Evolutionary conservation across 2,113 vertebrate genomes (phyloP), one percentile per base, ranked within the genome.

Genomic region (Melanerpes aurifrons): DNA sequence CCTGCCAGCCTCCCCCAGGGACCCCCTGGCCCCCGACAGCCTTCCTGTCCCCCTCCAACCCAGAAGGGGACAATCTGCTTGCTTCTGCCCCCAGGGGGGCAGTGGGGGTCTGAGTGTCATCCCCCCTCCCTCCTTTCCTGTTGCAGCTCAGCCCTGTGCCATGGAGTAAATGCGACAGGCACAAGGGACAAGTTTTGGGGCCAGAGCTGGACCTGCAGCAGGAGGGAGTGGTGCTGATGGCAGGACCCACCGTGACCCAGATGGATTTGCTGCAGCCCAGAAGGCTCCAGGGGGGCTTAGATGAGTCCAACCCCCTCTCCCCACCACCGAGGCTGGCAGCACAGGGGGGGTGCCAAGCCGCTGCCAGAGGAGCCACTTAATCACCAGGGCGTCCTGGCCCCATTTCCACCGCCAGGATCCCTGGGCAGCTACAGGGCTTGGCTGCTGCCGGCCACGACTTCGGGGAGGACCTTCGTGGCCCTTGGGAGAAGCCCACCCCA

Each of bases 391-490:
- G 59, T 73, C 64, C 4, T 17, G 84, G 53, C 89, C 92, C 87
- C 84, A 7, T 95, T 89, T 69, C 90, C 63, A 31, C 5, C 0
- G 21, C 57, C 45, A 12, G 4, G 31, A 4, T 25, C 54, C 59
- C 64, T 0, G 3, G 48, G n/a, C 17, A 1, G 2, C 32, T 31
- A 7, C 11, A 0, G 28, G 20, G n/a, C 43, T 24, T 14, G 15
- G 6, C 57, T 6, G 3, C 35, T 7, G 56, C 28, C 5, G 28
- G 14, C 58, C 53, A 0, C 54, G 17, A 19, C 13, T 12, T 26
- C 2, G 0, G 0, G 0, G 1, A 22, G 11, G 32, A 43, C 28
- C 26, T 32, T 7, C 2, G 0, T 7, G 14, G 12, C 37, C 50
- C 43, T 26, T 1, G 20, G 8, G 3, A 31, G 11, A 37, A 68